Conservation (phyloP, 2,888 invertebrate genomes). For the Lottia scabra region DNA sequence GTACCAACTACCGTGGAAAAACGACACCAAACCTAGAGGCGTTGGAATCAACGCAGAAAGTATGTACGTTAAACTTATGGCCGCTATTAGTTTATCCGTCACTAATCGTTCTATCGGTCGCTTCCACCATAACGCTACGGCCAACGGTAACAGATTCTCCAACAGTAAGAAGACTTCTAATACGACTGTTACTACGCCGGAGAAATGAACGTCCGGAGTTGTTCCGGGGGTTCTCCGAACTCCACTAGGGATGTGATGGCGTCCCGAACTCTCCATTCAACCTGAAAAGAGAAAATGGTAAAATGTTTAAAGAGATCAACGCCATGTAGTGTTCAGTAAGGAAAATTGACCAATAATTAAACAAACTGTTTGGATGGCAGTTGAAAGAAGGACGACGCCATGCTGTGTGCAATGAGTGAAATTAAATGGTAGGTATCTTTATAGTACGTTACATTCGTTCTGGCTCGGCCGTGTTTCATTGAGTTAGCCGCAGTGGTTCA, state of each 20-base stretch:
- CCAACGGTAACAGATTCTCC: conserved; percentile 49
- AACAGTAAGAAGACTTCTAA: conserved; percentile 46
- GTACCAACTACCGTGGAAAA: conserved; percentile 50
- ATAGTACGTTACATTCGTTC: no score
- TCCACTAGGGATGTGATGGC: neutral
- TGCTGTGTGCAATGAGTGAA: no score
- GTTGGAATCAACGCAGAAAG: conserved; percentile 51
- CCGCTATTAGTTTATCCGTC: conserved; percentile 48
- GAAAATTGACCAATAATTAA: no score
- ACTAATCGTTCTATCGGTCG: conserved; percentile 39
- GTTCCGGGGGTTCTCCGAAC: neutral
- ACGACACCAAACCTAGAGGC: conserved; percentile 50
- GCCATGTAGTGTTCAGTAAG: no score
- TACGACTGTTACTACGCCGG: conserved; percentile 44
- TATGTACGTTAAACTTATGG: conserved; percentile 50
- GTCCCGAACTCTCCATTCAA: neutral
- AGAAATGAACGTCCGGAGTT: conserved; percentile 31
- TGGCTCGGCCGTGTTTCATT: no score
- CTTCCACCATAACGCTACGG: conserved; percentile 40
- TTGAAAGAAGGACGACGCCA: no score
- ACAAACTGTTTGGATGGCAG: no score
- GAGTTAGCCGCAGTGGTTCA: no score
- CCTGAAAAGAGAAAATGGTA: neutral
- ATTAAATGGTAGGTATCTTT: no score
- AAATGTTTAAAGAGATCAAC: neutral